These are phyloP conservation scores for Gambusia holbrooki DNA, from an alignment of 2,113 vertebrate genomes.

Conservation along the genomic window DNA sequence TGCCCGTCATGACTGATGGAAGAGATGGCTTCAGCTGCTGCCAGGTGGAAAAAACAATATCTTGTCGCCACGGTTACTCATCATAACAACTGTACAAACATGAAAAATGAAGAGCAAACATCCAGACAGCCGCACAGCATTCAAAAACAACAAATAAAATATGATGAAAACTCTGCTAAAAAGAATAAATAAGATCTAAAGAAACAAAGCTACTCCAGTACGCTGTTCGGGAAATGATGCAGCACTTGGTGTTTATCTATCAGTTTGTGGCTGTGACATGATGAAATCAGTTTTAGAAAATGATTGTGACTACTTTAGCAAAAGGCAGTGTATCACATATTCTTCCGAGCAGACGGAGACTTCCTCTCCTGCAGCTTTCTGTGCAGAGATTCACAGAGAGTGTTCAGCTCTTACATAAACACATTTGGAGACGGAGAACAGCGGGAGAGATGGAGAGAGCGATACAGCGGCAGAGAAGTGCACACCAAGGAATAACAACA, in stretches of 20 bases:
- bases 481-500: slow-evolving; percentile 24
- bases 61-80: too few species aligned
- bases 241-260: slow-evolving; percentile 2
- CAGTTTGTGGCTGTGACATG: not conserved
- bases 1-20: too few species aligned
- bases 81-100: too few species aligned
- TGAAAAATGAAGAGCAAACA: too few species aligned
- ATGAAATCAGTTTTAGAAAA: not conserved
- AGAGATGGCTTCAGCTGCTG: too few species aligned
- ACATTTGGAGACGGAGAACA: slow-evolving; percentile 25
- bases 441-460: slow-evolving; percentile 23
- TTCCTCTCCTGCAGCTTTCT: not conserved
- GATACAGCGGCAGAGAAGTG: slow-evolving; percentile 15
- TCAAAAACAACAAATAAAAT: too few species aligned
- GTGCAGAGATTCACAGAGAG: slow-evolving; percentile 10
- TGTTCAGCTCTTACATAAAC: slow-evolving; percentile 52
- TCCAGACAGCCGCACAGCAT: too few species aligned
- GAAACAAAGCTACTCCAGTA: too few species aligned
- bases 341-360: not conserved
- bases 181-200: too few species aligned
- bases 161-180: too few species aligned
- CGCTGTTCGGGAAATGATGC: too few species aligned
- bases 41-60: too few species aligned
- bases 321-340: not conserved
- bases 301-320: not conserved